These are phyloP conservation scores for Pomacea maculata DNA, from an alignment of 1,140 invertebrate genomes.

Conservation along the genomic window DNA sequence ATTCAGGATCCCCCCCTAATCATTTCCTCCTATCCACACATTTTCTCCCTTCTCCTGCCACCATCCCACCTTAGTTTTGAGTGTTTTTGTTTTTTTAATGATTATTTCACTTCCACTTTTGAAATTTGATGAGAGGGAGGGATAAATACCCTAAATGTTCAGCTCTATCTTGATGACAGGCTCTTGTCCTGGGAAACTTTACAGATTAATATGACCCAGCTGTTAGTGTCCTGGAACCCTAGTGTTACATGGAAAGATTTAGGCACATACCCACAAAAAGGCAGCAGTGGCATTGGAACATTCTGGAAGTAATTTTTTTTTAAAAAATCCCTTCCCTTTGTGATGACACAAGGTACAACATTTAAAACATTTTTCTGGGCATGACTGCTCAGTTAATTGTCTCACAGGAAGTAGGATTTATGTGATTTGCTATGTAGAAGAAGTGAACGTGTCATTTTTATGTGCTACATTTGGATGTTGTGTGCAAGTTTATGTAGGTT, in stretches of 20 bases:
- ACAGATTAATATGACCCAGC: not conserved
- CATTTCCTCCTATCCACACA: too few relatives aligned
- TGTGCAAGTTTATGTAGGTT: too few relatives aligned
- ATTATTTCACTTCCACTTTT: too few relatives aligned
- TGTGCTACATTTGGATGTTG: too few relatives aligned
- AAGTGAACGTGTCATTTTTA: slow-evolving; percentile 8
- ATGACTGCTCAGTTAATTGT: not conserved
- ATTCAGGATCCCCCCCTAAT: too few relatives aligned
- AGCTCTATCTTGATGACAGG: not conserved
- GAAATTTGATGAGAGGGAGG: too few relatives aligned
- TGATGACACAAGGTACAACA: not conserved
- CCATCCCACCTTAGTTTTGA: not conserved
- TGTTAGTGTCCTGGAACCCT: too few relatives aligned
- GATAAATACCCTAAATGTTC: too few relatives aligned
- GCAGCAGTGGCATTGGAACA: not conserved
- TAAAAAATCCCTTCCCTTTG: not conserved
- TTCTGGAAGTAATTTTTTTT: not conserved
- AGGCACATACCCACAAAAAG: not conserved
- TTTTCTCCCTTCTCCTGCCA: not conserved
- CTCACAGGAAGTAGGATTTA: not conserved
- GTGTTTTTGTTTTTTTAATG: not conserved
- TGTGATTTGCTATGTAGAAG: not conserved
- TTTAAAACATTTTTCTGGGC: not conserved
- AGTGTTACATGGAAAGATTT: not conserved
- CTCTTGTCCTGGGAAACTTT: not conserved